Conservation (phyloP, 35 echinoderm and acorn worm genomes). For the Lytechinus variegatus region DNA sequence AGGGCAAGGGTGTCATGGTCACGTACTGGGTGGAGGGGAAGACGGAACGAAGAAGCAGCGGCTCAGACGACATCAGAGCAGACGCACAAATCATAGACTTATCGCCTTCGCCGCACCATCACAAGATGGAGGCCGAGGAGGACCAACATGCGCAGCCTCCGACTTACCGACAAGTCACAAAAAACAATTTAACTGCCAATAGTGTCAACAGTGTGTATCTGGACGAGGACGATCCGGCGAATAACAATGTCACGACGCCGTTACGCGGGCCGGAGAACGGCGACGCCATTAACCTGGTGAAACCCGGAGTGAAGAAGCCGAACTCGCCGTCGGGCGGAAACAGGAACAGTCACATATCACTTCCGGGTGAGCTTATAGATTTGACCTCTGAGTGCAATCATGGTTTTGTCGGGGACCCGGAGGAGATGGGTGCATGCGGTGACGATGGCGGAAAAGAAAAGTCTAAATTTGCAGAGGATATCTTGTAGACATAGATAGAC, state of each 20-base stretch:
- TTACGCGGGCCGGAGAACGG: slow-evolving; percentile 34
- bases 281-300: slow-evolving; percentile 27
- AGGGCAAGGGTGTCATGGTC: slow-evolving; percentile 96
- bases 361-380: slow-evolving; percentile 44
- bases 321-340: slow-evolving; percentile 18
- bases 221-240: slow-evolving; percentile 27
- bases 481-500: not conserved
- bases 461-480: not conserved
- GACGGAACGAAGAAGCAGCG: slow-evolving; percentile 15
- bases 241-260: slow-evolving; percentile 14
- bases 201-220: slow-evolving; percentile 41
- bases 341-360: slow-evolving; percentile 33
- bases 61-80: not conserved
- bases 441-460: not conserved
- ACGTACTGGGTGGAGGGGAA: slow-evolving; percentile 92
- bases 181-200: slow-evolving; percentile 44
- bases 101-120: not conserved
- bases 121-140: not conserved
- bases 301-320: slow-evolving; percentile 8
- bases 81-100: not conserved
- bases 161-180: not conserved
- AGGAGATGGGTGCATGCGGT: not conserved
- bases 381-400: not conserved
- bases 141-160: not conserved
- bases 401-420: not conserved